A percentile compares a stretch with the other conserved stretches of the same genome.
These are phyloP conservation scores for Trichopoda pennipes DNA, from an alignment of 2,888 invertebrate species.

Conservation along the genomic window DNA sequence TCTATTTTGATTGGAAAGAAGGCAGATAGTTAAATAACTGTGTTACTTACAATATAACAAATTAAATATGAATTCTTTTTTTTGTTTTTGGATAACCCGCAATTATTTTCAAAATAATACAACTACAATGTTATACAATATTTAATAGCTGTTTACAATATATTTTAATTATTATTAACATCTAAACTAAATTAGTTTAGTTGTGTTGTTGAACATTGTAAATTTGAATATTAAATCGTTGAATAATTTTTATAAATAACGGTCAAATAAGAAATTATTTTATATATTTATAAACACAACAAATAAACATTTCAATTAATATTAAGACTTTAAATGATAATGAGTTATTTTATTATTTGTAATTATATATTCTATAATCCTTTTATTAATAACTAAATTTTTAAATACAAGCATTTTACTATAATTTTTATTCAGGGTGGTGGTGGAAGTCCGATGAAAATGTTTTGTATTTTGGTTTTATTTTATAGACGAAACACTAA, in stretches of 20 bases:
- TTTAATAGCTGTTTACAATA: slow-evolving; percentile 6
- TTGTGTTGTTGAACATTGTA: slow-evolving; percentile 7
- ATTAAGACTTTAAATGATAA: not conserved
- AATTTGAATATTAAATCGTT: slow-evolving; percentile 5
- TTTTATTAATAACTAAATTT: too few species aligned
- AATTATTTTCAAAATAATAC: not conserved
- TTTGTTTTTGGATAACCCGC: too few species aligned
- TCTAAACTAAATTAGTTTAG: slow-evolving; percentile 30
- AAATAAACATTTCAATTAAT: slow-evolving; percentile 4
- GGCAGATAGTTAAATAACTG: too few species aligned
- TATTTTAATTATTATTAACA: slow-evolving; percentile 44
- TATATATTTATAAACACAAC: not conserved
- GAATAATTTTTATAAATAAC: slow-evolving; percentile 5
- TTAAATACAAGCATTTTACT: too few species aligned
- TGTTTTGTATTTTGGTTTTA: too few species aligned
- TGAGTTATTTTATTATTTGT: not conserved
- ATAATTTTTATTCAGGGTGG: too few species aligned
- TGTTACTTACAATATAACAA: too few species aligned
- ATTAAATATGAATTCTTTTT: too few species aligned
- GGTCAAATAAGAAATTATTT: not conserved
- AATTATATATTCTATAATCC: not conserved
- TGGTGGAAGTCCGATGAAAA: too few species aligned
- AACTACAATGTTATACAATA: not conserved
- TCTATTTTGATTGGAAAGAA: too few species aligned
- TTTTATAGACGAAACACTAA: too few species aligned